Conservation (phyloP, 2,113 vertebrate species). For the Dasyornis broadbenti region DNA sequence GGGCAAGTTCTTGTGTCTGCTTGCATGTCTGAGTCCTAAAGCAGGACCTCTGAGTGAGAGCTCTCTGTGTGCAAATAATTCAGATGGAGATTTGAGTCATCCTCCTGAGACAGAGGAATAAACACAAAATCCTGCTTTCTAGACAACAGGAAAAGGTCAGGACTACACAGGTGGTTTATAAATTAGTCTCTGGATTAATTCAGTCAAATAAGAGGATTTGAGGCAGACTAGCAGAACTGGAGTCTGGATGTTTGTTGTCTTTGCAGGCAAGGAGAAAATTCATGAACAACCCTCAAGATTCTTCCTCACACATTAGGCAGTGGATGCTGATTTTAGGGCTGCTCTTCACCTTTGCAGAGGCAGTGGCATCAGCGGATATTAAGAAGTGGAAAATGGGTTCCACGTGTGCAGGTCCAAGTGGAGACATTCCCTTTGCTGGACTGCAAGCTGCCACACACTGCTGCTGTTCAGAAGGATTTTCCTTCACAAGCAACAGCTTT, state of each 20-base stretch:
- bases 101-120: neutral
- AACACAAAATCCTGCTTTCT: neutral
- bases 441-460: neutral
- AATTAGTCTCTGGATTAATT: neutral
- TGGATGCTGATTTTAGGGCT: neutral
- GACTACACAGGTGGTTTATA: neutral
- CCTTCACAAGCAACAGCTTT: neutral
- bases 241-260: neutral
- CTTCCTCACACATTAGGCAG: rapidly evolving
- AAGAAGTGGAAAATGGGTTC: neutral
- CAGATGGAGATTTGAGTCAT: neutral
- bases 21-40: neutral
- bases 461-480: neutral
- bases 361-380: neutral
- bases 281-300: rapidly evolving
- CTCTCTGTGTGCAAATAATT: neutral
- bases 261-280: neutral
- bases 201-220: neutral
- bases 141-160: neutral
- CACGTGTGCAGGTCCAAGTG: neutral
- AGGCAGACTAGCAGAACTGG: neutral
- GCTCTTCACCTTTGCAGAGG: neutral
- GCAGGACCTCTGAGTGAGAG: neutral
- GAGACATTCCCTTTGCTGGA: neutral
- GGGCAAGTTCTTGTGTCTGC: neutral